Conservation (phyloP, 2,113 vertebrate genomes). For the Tachysurus fulvidraco region DNA sequence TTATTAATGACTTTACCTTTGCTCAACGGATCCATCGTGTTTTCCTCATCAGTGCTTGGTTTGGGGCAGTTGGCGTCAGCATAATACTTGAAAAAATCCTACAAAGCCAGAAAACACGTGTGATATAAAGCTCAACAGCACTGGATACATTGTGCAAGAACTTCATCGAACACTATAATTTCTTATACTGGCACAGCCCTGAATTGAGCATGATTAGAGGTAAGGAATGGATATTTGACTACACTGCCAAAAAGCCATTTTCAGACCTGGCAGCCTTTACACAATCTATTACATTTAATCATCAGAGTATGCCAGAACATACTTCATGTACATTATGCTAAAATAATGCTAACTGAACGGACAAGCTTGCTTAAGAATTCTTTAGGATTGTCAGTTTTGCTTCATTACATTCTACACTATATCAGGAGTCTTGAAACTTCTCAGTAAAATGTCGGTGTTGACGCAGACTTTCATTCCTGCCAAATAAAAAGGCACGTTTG, state of each 20-base stretch:
- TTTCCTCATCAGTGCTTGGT: conserved; percentile 77
- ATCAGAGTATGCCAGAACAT: background rate
- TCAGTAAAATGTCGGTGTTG: background rate
- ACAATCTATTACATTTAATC: background rate
- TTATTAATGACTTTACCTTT: conserved; percentile 74
- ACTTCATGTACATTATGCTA: too few species aligned
- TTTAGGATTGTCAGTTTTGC: background rate
- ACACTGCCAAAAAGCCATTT: background rate
- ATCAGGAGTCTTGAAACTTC: background rate
- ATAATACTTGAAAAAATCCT: conserved; percentile 91
- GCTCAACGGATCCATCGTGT: conserved; percentile 86
- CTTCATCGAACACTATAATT: background rate
- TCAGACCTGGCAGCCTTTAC: too few species aligned
- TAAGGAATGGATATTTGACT: background rate
- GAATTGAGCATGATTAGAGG: background rate
- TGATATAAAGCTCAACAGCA: background rate
- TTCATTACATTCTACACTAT: background rate
- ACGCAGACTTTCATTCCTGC: background rate
- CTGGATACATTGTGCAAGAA: background rate
- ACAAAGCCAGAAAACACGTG: conserved; percentile 2
- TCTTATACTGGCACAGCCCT: background rate
- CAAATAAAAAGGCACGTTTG: background rate
- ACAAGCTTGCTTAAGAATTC: background rate
- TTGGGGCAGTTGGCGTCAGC: conserved; percentile 70
- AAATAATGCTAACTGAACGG: too few species aligned